Evolutionary conservation across 2,888 invertebrate species (phyloP), one percentile per base, ranked within the genome.

Genomic region (Hirtodrosophila trivittata): DNA sequence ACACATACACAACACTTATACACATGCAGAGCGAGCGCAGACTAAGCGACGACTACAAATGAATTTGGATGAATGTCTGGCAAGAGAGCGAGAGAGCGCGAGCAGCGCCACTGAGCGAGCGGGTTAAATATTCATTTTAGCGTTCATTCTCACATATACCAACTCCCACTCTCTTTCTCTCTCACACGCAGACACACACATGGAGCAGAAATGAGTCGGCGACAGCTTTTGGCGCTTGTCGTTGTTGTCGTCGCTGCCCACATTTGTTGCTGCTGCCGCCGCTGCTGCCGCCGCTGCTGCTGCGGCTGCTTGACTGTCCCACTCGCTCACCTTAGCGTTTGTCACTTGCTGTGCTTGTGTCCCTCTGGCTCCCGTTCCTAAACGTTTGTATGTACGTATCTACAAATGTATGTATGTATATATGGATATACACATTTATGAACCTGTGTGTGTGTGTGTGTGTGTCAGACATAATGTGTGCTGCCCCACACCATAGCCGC

Each of bases 21-120:
- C 25, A 16, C 28, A 28, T 8, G 45, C 51, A 51, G 37, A 30
- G 69, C 83, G 55, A 63, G 47, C 67, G 56, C 57, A 77, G 76
- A 80, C 76, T 67, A 26, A 67, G 72, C 78, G 73, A 62, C 74
- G 75, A 59, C 75, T n/a, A 49, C 14, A 65, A 75, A 66, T 66
- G 72, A 77, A 62, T 42, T 46, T 14, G 12, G 21, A 75, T 70
- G 71, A 59, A 70, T 35, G 50, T 49, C 33, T 42, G 28, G 49
- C 42, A 47, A 21, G 56, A 47, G 50, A 47, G 13, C 10, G 8
- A 28, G 39, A 39, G 41, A 32, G 52, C n/a, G 7, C n/a, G 60
- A 21, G 21, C 41, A 30, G 57, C 30, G 43, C 26, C 45, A 21
- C 38, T 13, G 25, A 18, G 43, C 7, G 37, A 7, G 28, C 33